Base-by-base conservation (phyloP, 2,888 invertebrate species). In the Dryocosmus kuriphilus region DNA sequence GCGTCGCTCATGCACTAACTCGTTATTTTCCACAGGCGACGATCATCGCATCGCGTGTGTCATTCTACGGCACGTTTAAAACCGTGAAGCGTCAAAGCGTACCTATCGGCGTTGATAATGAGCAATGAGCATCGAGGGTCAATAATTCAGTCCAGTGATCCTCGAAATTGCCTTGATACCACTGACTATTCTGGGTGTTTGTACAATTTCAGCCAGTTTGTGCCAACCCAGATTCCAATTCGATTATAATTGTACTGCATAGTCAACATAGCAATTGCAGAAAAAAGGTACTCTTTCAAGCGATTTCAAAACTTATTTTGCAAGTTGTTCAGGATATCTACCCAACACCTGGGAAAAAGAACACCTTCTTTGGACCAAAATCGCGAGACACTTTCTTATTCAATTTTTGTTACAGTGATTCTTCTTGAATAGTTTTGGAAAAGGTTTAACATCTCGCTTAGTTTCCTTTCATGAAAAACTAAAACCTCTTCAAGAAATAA, bases 111-210 rank as follows among this genome's bases (percentile, higher is more conserved):
- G 30, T 46, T 19, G 77, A 55, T 85, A 85, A 87, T 84, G 85
- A 85, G 84, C 79, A 85, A 87, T 84, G 85, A 85, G 84, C 79
- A 83, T 80, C 82, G 83, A 78, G 80, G 83, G 76, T 77, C 79
- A 81, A 84, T 86, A 85, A 88, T 86, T 82, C 83, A 82, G 81
- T 84, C 79, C 84, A 80, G 79, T 77, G 84, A 81, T 74, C 82
- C 84, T 80, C 83, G 84, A 86, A 85, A 87, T 88, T 86, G 81
- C 71, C 11, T 71, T 71, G 46, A 71, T 71, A 81, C 77, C 77
- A 84, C 80, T 75, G 75, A 75, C 65, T 77, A 76, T 73, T 77
- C 35, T 61, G 60, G 51, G 65, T 77, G 74, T 81, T 77, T 77
- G 79, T 60, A 73, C 80, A 80, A 81, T 82, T 81, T 74, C 77